Percentiles rank a stretch among this genome's conserved stretches.
Conservation (phyloP, 2,113 vertebrate species). For the Nibea albiflora region DNA sequence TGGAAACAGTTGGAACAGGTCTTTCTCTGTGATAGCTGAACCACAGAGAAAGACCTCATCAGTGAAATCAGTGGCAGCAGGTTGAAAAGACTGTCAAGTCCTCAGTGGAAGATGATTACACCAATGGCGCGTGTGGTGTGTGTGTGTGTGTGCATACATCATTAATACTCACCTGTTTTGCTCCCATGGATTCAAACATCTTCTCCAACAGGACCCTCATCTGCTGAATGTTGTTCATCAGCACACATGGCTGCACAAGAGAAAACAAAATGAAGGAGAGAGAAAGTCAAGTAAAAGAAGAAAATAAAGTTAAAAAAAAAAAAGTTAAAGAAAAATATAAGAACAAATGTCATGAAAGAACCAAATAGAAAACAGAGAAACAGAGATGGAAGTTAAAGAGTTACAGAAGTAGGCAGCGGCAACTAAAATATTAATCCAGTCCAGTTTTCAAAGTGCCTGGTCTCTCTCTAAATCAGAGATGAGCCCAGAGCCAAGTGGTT, state of each 20-base stretch:
- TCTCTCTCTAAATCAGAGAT: conserved; percentile 3
- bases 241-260: conserved; percentile 88
- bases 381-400: not conserved
- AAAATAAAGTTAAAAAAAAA: not conserved
- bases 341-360: not conserved
- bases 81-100: not conserved
- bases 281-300: not conserved
- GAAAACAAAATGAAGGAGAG: not conserved
- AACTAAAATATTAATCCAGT: conserved; percentile 36
- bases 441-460: not conserved
- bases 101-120: not conserved
- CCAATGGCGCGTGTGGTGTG: not conserved
- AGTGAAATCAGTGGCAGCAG: not conserved
- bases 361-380: conserved; percentile 1
- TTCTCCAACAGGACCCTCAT: conserved; percentile 96
- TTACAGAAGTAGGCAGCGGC: not conserved
- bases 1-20: not conserved
- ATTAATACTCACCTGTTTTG: conserved; percentile 88
- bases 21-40: no score
- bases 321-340: not conserved
- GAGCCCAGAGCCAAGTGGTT: not conserved
- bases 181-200: conserved; percentile 99
- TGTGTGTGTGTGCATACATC: not conserved
- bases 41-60: not conserved
- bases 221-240: conserved; percentile 97